phyloP scores from a whole-genome alignment of 1,140 invertebrate genomes.

The Drosophila sucinea region DNA sequence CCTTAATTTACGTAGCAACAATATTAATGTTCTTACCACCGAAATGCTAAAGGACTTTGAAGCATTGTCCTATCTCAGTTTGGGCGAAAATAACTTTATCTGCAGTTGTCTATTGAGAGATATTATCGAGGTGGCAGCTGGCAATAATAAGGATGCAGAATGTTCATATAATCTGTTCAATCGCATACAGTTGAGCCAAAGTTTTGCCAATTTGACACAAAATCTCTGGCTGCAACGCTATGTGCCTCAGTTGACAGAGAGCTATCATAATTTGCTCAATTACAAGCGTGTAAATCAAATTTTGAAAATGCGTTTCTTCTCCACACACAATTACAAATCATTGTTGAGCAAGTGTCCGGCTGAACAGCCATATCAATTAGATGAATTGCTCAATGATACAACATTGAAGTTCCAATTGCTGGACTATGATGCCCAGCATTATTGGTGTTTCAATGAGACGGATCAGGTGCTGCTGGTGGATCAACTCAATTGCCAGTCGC shows the following conservation, averaged over 20 bases:
- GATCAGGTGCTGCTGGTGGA: conserved; percentile 55
- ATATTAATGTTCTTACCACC: conserved; percentile 84
- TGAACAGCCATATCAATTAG: conserved; percentile 23
- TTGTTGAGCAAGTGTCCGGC: conserved; percentile 27
- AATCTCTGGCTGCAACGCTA: conserved; percentile 51
- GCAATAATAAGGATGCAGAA: conserved; percentile 65
- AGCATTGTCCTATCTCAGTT: conserved; percentile 76
- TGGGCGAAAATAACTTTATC: conserved; percentile 84
- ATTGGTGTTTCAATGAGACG: conserved; percentile 80
- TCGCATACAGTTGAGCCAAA: not conserved
- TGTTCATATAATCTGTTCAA: conserved; percentile 51
- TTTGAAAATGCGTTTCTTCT: conserved; percentile 42
- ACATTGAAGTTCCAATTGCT: conserved; percentile 72
- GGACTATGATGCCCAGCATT: conserved; percentile 72
- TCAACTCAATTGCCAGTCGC: conserved; percentile 54
- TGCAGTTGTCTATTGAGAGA: conserved; percentile 84
- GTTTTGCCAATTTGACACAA: not conserved
- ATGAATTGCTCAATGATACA: conserved; percentile 36
- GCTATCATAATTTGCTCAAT: conserved; percentile 55
- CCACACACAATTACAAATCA: not conserved
- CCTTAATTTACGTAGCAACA: conserved; percentile 84
- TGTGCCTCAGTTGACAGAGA: conserved; percentile 41
- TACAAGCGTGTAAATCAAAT: conserved; percentile 55
- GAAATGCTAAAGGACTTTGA: conserved; percentile 84
- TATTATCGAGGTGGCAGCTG: conserved; percentile 82